Evolutionary conservation across 1,140 invertebrate species (phyloP), one percentile per base, ranked within the genome.

Genomic region (Ceratoteleas bidentatus): DNA sequence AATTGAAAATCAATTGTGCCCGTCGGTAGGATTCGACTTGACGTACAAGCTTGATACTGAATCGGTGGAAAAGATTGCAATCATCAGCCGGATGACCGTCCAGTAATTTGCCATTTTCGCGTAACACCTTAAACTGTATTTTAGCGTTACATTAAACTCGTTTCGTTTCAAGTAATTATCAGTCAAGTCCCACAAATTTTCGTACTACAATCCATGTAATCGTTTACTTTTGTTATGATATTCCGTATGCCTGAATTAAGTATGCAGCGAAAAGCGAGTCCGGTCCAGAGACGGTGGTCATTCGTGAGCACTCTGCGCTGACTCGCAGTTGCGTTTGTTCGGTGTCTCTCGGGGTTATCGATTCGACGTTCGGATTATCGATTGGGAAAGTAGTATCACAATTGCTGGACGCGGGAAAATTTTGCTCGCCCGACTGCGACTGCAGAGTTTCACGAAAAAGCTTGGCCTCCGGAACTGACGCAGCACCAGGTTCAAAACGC

Each of bases 401-500:
- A 24, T 24, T 24, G 24, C 4, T 24, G 1, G 24, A 24, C 24
- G 24, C 24, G 24, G 24, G 24, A 24, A 24, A 24, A 24, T 24
- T 24, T 24, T 24, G 24, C 24, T 24, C 24, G 24, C 4, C 24
- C 24, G 24, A 24, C 24, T 24, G 24, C 24, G 24, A 24, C 9
- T 9, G 34, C 49, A 61, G 40, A 77, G 58, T 50, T 9, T 61
- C 61, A 60, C 73, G 53, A 72, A 69, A 66, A 77, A 72, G 52
- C 7, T 57, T 53, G 64, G 57, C 33, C 66, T 54, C 24, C 13
- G 13, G 57, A 73, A 50, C 65, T 33, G 57, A 82, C 70, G 79
- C 57, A 88, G 85, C 88, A 87, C 87, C 87, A 86, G 86, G 79
- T 87, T 60, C 78, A 83, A 73, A 81, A 80, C 66, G 85, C 85